Base-by-base conservation (phyloP, 1,140 invertebrate genomes). In the Drosophila willistoni region DNA sequence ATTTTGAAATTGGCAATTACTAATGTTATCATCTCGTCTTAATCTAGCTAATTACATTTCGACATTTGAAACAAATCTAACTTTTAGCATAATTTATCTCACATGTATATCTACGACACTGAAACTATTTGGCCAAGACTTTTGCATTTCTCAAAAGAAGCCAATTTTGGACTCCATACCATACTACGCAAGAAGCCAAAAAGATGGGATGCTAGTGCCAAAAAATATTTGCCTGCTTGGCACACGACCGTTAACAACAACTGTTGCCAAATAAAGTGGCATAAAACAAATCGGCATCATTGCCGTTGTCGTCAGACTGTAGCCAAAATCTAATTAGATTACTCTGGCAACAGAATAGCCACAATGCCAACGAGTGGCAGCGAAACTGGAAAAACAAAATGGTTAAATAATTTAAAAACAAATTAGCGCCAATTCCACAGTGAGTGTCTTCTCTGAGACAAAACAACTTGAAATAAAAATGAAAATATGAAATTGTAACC, bases 341-440 rank as follows among this genome's bases (percentile, higher is more conserved):
- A 66, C 74, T 76, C 66, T 70, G 67, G 22, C 67, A 86, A 64
- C 71, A 56, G 34, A 34, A 41, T 41, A 44, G 61, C 19, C 39
- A 59, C 19, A 25, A 33, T 39, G 44, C 36, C 44, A 63, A 67
- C 29, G 10, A 59, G 17, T 69, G 70, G 42, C 71, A 66, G 39
- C 22, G 67, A 77, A 68, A 72, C 62, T 29, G 41, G 67, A 74
- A 67, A 75, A 67, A 71, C 44, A 72, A 87, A 87, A 87, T 87
- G 80, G 80, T 89, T 87, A 81, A 87, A 87, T 87, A 84, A 87
- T 87, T 87, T 87, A 84, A 84, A 89, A 89, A 84, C 81, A 84
- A 89, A 89, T 87, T 84, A 87, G 84, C 77, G 77, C 71, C 71
- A 73, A 89, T 84, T 82, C 25, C 68, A 64, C 47, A 65, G 68